Evolutionary conservation across 2,888 invertebrate genomes (phyloP).

Genomic region (Chirona hameri): DNA sequence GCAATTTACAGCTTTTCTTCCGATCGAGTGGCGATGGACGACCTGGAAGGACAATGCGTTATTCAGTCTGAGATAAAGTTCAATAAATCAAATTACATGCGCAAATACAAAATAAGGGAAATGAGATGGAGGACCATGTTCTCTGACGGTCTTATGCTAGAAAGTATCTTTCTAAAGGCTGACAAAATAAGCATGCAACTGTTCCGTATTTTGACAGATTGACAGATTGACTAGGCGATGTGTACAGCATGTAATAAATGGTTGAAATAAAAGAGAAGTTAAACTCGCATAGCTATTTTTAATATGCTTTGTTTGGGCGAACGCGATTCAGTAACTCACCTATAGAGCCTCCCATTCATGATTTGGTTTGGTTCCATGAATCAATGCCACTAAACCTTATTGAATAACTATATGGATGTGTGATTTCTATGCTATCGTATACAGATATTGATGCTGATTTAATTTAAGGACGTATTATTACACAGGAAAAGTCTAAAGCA

Average conservation of each 20-base stretch:
- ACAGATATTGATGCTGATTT: not conserved
- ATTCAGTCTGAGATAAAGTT: not conserved
- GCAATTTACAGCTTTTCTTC: not conserved
- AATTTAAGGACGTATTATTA: not conserved
- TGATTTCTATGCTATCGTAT: not conserved
- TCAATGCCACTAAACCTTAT: not conserved
- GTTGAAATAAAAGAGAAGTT: not conserved
- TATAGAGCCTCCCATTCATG: not conserved
- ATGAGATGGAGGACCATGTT: no score
- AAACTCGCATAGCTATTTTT: not conserved
- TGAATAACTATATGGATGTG: not conserved
- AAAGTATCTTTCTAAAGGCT: not conserved
- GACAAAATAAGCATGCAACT: not conserved
- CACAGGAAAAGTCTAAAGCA: not conserved
- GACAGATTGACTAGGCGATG: not conserved
- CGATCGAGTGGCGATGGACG: not conserved
- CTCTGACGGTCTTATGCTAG: no score
- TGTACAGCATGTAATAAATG: not conserved
- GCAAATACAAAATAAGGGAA: no score
- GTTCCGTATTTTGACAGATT: not conserved
- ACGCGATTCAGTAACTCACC: not conserved
- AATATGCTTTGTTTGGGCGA: not conserved
- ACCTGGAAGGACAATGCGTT: not conserved
- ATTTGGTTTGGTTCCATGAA: not conserved
- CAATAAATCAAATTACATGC: no score